Evolutionary conservation across 2,113 vertebrate species (phyloP).

Genomic region (Cervus canadensis): DNA sequence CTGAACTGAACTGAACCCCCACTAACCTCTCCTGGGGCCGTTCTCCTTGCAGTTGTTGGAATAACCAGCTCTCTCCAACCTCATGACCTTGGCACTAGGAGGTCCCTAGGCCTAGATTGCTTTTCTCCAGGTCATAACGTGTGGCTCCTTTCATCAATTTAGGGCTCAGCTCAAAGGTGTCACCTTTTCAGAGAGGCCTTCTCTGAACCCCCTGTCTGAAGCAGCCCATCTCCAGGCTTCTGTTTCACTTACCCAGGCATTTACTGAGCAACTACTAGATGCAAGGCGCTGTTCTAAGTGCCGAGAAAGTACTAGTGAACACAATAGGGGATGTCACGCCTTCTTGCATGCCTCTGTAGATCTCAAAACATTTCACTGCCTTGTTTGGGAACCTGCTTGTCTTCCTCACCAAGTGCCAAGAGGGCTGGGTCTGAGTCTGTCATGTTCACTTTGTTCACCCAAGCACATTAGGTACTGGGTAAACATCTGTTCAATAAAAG

Average conservation of each 20-base stretch:
- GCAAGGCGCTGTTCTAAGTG: neutral
- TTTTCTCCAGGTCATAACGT: neutral
- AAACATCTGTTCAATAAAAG: neutral
- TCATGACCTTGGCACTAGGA: accelerated
- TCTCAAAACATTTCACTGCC: neutral
- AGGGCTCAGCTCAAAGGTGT: neutral
- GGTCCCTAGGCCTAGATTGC: neutral
- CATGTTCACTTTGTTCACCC: neutral
- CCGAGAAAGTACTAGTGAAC: neutral
- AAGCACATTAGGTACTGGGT: neutral
- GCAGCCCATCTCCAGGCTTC: neutral
- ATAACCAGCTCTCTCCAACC: neutral
- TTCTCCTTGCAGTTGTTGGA: neutral
- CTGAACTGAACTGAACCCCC: too few relatives aligned
- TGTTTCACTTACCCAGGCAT: neutral
- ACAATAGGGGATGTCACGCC: neutral
- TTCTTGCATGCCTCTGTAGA: neutral
- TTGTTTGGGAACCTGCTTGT: neutral
- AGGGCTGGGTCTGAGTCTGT: neutral
- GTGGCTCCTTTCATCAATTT: neutral
- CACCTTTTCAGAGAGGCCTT: neutral
- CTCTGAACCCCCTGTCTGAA: neutral
- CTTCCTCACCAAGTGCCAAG: neutral
- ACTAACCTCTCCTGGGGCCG: neutral
- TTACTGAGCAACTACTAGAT: neutral